Base-by-base conservation (phyloP, 2,113 vertebrate genomes). In the Puntigrus tetrazona region DNA sequence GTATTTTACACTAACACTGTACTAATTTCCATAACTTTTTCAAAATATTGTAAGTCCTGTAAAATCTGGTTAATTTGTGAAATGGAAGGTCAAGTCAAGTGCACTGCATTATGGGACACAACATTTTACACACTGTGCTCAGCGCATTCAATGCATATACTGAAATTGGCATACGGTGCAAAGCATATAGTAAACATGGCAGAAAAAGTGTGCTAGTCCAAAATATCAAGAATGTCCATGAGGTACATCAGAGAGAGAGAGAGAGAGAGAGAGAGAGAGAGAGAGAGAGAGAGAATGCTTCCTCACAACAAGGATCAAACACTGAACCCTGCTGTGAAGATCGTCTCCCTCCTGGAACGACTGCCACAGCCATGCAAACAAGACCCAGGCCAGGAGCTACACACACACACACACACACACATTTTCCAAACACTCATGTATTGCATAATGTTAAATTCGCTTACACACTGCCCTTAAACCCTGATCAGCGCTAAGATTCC, bases 291-390 rank as follows among this genome's bases (percentile, higher is more conserved):
- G 18, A 1, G 18, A 52, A 45, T 50, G 61, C 38, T 78, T 82
- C 61, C 83, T 88, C 84, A 78, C 78, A 92, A 61, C 80, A 34
- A 55, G 74, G 34, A 85, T 86, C 78, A 87, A 88, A 79, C 34
- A 25, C 83, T 78, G 78, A 50, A 38, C 72, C 74, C 67, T 20
- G n/a, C 83, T 78, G 78, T 72, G 79, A 57, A 27, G 80, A 81
- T 47, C 36, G 59, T 45, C 69, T 78, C 36, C 34, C 78, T 72
- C 77, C 38, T 81, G 77, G 45, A 86, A 43, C 67, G 84, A 7
- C 70, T 41, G 65, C 47, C 69, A 47, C 81, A 29, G 4, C 67
- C 65, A 73, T 73, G 79, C 74, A 87, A 85, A 82, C 83, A 82
- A 65, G 61, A 63, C 38, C 25, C 59, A 67, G 59, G 79, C 52